Percentiles rank a stretch among this genome's conserved stretches.
These are phyloP conservation scores for Cervus canadensis DNA, from an alignment of 2,113 vertebrate genomes.

Conservation along the genomic window DNA sequence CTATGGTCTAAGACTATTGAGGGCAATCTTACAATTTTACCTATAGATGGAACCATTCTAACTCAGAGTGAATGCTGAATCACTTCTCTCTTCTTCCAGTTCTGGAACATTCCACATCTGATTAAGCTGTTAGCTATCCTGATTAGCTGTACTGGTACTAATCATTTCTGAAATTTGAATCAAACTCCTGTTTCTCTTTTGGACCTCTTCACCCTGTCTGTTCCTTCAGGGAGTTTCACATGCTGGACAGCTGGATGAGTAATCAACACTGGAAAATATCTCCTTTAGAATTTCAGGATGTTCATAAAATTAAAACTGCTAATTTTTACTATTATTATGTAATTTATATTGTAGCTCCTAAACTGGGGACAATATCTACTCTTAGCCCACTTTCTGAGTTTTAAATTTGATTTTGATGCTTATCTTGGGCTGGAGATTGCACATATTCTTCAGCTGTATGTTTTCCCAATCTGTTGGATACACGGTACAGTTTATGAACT, in stretches of 20 bases:
- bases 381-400: neutral
- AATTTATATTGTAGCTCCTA: neutral
- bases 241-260: neutral
- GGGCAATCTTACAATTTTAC: neutral
- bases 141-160: neutral
- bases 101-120: neutral
- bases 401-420: neutral
- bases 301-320: neutral
- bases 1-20: neutral
- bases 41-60: neutral
- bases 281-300: neutral
- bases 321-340: neutral
- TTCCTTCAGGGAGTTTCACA: neutral
- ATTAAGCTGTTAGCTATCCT: neutral
- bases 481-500: neutral
- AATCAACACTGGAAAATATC: neutral
- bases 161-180: neutral
- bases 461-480: neutral
- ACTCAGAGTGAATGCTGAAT: neutral
- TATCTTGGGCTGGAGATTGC: neutral
- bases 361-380: neutral
- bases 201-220: neutral
- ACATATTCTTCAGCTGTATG: neutral
- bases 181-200: neutral
- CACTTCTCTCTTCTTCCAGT: neutral